These are phyloP conservation scores for Brachypteracias leptosomus DNA, from an alignment of 2,113 vertebrate genomes.

Conservation along the genomic window DNA sequence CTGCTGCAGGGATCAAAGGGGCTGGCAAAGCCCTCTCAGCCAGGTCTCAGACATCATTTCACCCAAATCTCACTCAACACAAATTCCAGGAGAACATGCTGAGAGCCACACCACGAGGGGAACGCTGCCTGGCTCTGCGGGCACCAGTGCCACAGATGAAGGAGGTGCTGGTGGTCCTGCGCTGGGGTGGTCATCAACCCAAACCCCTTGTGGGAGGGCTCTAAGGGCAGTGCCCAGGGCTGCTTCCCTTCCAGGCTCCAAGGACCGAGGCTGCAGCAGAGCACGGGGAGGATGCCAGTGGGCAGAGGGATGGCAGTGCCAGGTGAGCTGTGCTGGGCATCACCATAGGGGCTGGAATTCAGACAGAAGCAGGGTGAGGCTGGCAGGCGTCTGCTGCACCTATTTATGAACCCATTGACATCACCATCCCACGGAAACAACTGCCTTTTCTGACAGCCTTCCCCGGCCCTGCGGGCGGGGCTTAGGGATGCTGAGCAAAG, in stretches of 20 bases:
- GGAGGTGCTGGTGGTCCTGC: fast-evolving
- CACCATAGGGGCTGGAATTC: background rate
- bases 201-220: background rate
- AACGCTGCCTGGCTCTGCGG: too few species aligned
- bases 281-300: fast-evolving
- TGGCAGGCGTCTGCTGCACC: background rate
- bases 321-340: background rate
- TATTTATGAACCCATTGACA: background rate
- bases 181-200: background rate
- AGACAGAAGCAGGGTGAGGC: background rate
- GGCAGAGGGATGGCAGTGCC: background rate
- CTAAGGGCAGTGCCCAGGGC: background rate
- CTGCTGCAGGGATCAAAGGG: background rate
- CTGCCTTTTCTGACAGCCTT: background rate
- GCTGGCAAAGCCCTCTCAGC: background rate
- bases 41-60: fast-evolving
- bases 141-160: background rate
- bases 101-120: background rate
- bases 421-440: background rate
- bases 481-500: background rate
- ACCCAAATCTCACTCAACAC: background rate
- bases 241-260: background rate
- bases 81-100: background rate
- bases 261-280: background rate
- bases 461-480: background rate